A percentile compares a stretch with the other conserved stretches of the same genome.
Conservation (phyloP, 2,797 vertebrate genomes). For the Mus spretus region DNA sequence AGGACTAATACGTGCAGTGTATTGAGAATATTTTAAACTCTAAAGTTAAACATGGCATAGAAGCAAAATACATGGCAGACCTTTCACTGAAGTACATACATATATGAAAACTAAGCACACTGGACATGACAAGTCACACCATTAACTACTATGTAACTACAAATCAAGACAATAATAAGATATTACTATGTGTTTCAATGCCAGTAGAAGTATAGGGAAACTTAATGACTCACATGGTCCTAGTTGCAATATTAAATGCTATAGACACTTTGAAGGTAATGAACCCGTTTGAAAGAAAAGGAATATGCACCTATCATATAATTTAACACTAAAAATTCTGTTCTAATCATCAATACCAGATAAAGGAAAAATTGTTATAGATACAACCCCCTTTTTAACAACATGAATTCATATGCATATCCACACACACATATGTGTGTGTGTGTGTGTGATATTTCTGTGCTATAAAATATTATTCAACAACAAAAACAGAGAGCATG, state of each 20-base stretch:
- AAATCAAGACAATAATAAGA: neutral
- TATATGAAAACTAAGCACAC: neutral
- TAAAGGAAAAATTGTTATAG: neutral
- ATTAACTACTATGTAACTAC: neutral
- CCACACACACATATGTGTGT: neutral
- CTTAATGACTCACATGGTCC: neutral
- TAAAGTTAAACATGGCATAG: neutral
- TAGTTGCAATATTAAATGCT: neutral
- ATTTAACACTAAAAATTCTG: neutral
- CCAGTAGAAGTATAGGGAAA: neutral
- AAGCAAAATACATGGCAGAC: neutral
- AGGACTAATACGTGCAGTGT: neutral
- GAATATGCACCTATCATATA: neutral
- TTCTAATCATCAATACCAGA: neutral
- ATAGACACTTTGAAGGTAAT: neutral
- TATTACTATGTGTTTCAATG: neutral
- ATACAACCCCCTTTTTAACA: neutral
- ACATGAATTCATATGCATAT: neutral
- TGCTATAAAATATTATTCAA: neutral
- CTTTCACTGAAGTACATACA: neutral
- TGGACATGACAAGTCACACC: neutral
- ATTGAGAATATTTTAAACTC: neutral
- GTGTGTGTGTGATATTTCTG: neutral
- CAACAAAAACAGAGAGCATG: neutral
- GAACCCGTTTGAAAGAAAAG: neutral